Percentiles rank a stretch among this genome's conserved stretches.
These are phyloP conservation scores for Isaurus tuberculatus DNA, from an alignment of 92 coral and sea anemone genomes.

Conservation along the genomic window DNA sequence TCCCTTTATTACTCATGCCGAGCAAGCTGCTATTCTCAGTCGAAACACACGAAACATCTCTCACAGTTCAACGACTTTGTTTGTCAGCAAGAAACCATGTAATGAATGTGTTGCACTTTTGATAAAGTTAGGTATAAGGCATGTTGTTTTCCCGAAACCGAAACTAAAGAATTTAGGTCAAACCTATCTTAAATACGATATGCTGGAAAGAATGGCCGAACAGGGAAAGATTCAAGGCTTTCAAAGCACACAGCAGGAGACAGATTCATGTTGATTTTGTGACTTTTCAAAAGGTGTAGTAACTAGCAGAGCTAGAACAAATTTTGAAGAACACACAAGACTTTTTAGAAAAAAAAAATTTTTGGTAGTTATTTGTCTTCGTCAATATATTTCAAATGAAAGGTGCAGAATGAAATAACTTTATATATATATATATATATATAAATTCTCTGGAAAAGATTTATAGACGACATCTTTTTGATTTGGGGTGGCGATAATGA, in stretches of 20 bases:
- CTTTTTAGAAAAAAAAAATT: too few relatives aligned
- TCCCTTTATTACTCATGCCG: conserved; percentile 81
- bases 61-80: conserved; percentile 70
- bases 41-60: conserved; percentile 68
- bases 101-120: conserved; percentile 84
- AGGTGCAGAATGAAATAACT: too few relatives aligned
- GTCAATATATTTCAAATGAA: too few relatives aligned
- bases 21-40: conserved; percentile 74
- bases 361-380: too few relatives aligned
- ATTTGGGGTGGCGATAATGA: too few relatives aligned
- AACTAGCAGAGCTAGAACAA: too few relatives aligned
- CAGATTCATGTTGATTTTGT: too few relatives aligned
- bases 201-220: conserved; percentile 42
- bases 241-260: conserved; percentile 35
- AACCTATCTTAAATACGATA: conserved; percentile 42
- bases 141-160: conserved; percentile 71
- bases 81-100: conserved; percentile 90
- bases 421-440: too few relatives aligned
- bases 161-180: conserved; percentile 39
- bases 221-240: conserved; percentile 60
- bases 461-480: too few relatives aligned
- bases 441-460: too few relatives aligned
- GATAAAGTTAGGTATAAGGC: conserved; percentile 69
- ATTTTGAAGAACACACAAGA: too few relatives aligned
- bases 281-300: too few relatives aligned